Conservation (phyloP, 1,140 invertebrate genomes). For the Cotesia typhae region DNA sequence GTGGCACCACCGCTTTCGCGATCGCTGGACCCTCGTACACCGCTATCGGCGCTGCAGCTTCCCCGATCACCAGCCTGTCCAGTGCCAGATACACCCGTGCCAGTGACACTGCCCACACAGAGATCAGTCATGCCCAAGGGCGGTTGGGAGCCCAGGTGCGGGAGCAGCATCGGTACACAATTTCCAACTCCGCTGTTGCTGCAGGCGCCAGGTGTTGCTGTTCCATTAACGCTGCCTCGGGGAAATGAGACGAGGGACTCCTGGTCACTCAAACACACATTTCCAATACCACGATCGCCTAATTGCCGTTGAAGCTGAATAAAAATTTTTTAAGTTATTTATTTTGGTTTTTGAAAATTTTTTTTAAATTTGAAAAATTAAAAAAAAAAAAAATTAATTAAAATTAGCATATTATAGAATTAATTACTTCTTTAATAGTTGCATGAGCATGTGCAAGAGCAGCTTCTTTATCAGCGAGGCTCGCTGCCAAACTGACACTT, state of each 20-base stretch:
- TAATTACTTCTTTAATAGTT: slow-evolving; percentile 78
- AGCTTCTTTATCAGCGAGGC: slow-evolving; percentile 84
- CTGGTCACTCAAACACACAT: slow-evolving; percentile 68
- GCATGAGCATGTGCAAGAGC: slow-evolving; percentile 85
- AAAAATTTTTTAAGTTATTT: not conserved
- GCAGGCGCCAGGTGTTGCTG: slow-evolving; percentile 70
- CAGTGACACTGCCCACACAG: slow-evolving; percentile 48
- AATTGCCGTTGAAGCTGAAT: slow-evolving; percentile 67
- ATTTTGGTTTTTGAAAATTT: not conserved
- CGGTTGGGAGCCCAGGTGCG: slow-evolving; percentile 56
- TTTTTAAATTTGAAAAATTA: too few relatives aligned
- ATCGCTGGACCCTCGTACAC: slow-evolving; percentile 83
- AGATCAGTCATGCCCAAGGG: slow-evolving; percentile 55
- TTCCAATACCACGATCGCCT: slow-evolving; percentile 67
- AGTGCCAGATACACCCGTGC: slow-evolving; percentile 57
- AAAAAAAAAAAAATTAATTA: too few relatives aligned
- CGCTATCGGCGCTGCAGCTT: slow-evolving; percentile 88
- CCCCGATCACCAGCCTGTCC: slow-evolving; percentile 76
- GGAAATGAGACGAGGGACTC: slow-evolving; percentile 63
- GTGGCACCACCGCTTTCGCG: slow-evolving; percentile 77
- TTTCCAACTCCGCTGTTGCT: slow-evolving; percentile 63
- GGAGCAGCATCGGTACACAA: slow-evolving; percentile 65
- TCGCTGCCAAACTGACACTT: slow-evolving; percentile 83
- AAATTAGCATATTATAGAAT: too few relatives aligned
- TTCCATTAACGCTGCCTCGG: slow-evolving; percentile 65